Conservation (phyloP, 2,888 invertebrate genomes). For the Hyles lineata region DNA sequence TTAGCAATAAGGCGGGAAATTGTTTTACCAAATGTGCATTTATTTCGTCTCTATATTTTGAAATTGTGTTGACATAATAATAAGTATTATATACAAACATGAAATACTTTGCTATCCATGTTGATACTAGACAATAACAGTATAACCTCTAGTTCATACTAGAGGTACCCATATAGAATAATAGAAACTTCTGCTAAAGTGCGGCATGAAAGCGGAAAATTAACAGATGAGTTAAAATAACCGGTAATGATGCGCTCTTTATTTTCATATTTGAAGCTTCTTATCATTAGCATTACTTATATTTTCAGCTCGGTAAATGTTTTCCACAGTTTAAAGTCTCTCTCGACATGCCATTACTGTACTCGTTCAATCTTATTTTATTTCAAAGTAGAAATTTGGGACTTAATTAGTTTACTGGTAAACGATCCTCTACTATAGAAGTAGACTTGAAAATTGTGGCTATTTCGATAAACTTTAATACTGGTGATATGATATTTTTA, state of each 20-base stretch:
- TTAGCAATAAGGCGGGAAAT: too few relatives aligned
- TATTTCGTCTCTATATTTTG: too few relatives aligned
- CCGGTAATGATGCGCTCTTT: background rate
- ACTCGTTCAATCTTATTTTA: background rate
- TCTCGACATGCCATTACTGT: background rate
- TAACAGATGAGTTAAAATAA: background rate
- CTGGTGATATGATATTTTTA: too few relatives aligned
- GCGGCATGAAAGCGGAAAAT: background rate
- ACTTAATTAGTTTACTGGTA: background rate
- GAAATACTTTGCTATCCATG: too few relatives aligned
- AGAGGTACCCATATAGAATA: too few relatives aligned
- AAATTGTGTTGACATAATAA: too few relatives aligned
- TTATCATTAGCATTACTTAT: background rate
- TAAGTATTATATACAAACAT: too few relatives aligned
- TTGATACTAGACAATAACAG: too few relatives aligned
- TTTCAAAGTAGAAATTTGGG: background rate
- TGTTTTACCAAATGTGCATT: too few relatives aligned
- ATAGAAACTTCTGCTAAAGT: background rate
- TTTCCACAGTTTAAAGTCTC: background rate
- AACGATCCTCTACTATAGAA: background rate
- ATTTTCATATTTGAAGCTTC: background rate
- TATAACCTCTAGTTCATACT: too few relatives aligned
- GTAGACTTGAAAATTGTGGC: background rate
- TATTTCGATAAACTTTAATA: too few relatives aligned
- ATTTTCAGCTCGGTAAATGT: conserved; percentile 6